Evolutionary conservation across 2,797 vertebrate genomes (phyloP).

Genomic region (Scyliorhinus canicula): DNA sequence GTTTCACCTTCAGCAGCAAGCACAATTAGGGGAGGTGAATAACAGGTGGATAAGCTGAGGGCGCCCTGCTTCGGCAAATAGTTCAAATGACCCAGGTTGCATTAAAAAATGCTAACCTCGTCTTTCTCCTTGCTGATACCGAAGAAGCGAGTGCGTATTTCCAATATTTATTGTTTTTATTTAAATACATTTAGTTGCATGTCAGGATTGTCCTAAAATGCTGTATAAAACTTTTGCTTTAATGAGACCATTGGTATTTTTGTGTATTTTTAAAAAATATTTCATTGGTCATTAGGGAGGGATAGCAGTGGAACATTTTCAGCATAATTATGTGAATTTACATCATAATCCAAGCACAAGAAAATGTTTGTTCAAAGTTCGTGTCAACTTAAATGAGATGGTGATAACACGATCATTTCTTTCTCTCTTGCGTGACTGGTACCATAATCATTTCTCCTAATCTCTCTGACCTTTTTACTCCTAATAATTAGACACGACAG

Average conservation of each 20-base stretch:
- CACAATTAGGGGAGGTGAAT: not conserved
- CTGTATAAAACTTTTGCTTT: not conserved
- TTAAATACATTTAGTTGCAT: not conserved
- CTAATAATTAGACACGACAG: not conserved
- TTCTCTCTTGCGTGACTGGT: not conserved
- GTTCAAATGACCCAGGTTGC: not conserved
- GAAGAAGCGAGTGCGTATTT: not conserved
- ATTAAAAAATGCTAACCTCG: not conserved
- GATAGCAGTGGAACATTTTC: not conserved
- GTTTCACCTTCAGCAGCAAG: not conserved
- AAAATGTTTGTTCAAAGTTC: not conserved
- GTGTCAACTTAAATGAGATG: not conserved
- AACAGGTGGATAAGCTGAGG: not conserved
- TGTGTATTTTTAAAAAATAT: not conserved
- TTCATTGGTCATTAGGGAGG: not conserved
- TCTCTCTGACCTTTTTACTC: conserved; percentile 18
- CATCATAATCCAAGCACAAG: not conserved
- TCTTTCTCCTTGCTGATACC: not conserved
- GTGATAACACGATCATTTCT: not conserved
- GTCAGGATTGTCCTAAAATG: not conserved
- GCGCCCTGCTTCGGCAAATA: too few species aligned
- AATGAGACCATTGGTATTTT: conserved; percentile 17
- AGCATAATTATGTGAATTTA: not conserved
- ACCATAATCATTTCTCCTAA: not conserved
- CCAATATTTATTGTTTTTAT: not conserved